Conservation (phyloP, 2,888 invertebrate species). For the Danaus chrysippus region DNA sequence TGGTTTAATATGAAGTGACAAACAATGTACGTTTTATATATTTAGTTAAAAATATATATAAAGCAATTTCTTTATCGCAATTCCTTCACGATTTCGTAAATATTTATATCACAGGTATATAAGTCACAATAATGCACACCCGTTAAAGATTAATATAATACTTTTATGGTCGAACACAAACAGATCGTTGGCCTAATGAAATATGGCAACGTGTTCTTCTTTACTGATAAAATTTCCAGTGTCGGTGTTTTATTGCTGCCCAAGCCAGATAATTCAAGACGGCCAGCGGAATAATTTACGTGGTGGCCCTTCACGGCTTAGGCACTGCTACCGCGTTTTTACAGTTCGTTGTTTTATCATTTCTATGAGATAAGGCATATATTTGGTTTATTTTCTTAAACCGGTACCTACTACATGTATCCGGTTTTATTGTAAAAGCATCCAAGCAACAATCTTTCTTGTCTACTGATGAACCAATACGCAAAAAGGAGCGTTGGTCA, state of each 20-base stretch:
- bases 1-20: neutral
- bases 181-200: conserved; percentile 67
- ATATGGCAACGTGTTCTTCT: conserved; percentile 68
- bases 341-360: conserved; percentile 29
- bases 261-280: conserved; percentile 67
- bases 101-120: conserved; percentile 45
- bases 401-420: neutral
- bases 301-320: conserved; percentile 62
- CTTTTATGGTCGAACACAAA: conserved; percentile 64
- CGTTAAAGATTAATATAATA: conserved; percentile 70
- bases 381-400: conserved; percentile 4
- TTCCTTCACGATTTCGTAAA: conserved; percentile 53
- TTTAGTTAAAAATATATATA: neutral
- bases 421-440: neutral
- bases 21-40: neutral
- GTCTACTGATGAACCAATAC: no score
- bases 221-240: conserved; percentile 70
- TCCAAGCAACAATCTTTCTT: neutral
- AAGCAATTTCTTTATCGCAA: conserved; percentile 45
- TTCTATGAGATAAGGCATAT: neutral
- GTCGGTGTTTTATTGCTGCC: conserved; percentile 70
- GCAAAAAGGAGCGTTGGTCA: no score
- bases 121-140: conserved; percentile 60
- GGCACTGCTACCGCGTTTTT: conserved; percentile 60
- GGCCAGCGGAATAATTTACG: conserved; percentile 69